Base-by-base conservation (phyloP, 2,797 vertebrate genomes). In the Micropoecilia bifurca region DNA sequence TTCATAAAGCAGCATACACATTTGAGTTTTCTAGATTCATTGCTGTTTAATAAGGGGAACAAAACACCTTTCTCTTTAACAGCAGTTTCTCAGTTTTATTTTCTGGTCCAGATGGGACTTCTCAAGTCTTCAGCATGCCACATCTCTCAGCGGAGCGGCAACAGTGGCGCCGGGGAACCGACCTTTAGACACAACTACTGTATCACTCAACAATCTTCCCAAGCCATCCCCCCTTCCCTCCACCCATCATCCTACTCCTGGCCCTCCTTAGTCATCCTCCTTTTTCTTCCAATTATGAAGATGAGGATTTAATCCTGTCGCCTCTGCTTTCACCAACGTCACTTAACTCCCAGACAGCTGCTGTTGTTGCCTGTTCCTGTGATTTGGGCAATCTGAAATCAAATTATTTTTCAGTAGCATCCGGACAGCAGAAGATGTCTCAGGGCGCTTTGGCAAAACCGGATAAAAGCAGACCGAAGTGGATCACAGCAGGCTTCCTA, bases 141-240 rank as follows among this genome's bases (percentile, higher is more conserved):
- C 18, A 57, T 95, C 94, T 93, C 92, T 96, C 95, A 94, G 89
- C 93, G 85, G 80, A 84, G 75, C 46, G 87, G 87, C 83, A 86
- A 91, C 89, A 68, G 91, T 94, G 96, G 95, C 95, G 95, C 95
- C 95, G 48, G 76, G 87, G 87, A 89, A 83, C 77, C 75, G 80
- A 84, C 90, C 87, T 89, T 91, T 90, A 96, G 95, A 96, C 95
- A 96, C 92, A 96, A 96, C 95, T 94, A 93, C 94, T 93, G 86
- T 89, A 95, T 95, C 95, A 94, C 90, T 95, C 93, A 94, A 84
- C 94, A 86, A 88, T 88, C 75, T 72, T 77, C 78, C 78, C 83
- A 39, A 53, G 84, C 72, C 36, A 68, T 68, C 36, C 63, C 63
- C 36, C 18, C 4, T 84, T 88, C 82, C 79, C 79, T 90, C 86